A percentile compares a stretch with the other conserved stretches of the same genome.
Evolutionary conservation across 2,888 invertebrate species (phyloP).

Genomic region (Hyposoter dolosus): DNA sequence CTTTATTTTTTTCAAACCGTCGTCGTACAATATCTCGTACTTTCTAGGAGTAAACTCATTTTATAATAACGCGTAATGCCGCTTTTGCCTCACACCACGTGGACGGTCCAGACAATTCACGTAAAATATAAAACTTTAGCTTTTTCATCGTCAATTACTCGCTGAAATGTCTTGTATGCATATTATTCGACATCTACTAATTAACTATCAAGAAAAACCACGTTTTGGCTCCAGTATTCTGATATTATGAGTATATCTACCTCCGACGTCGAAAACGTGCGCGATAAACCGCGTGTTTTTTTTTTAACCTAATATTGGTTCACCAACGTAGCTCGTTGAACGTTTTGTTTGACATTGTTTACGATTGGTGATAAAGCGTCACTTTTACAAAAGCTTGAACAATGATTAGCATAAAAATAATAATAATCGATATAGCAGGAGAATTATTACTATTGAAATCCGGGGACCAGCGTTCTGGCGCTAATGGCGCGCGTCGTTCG

Average conservation of each 20-base stretch:
- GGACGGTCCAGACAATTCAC: constrained; percentile 55
- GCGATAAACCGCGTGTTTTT: constrained; percentile 27
- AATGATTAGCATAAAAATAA: background rate
- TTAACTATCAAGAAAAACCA: background rate
- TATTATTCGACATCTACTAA: background rate
- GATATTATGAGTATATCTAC: constrained; percentile 19
- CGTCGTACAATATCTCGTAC: constrained; percentile 28
- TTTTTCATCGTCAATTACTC: background rate
- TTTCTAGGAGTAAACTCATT: background rate
- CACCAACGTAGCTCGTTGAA: background rate
- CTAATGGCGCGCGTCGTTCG: background rate
- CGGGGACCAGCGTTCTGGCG: background rate
- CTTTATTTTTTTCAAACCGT: background rate
- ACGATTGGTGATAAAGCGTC: background rate
- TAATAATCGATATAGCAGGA: background rate
- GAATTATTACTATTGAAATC: background rate
- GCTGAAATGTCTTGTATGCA: background rate
- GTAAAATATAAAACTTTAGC: constrained; percentile 2
- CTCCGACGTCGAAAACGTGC: constrained; percentile 29
- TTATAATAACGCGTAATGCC: constrained; percentile 50
- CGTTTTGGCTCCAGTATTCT: background rate
- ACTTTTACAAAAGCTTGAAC: background rate
- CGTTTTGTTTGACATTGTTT: constrained; percentile 27
- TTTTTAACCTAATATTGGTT: background rate
- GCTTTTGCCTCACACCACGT: constrained; percentile 72